Percentiles rank a stretch among this genome's conserved stretches.
phyloP scores from a whole-genome alignment of 2,888 invertebrate genomes.

The Metacarcinus magister region DNA sequence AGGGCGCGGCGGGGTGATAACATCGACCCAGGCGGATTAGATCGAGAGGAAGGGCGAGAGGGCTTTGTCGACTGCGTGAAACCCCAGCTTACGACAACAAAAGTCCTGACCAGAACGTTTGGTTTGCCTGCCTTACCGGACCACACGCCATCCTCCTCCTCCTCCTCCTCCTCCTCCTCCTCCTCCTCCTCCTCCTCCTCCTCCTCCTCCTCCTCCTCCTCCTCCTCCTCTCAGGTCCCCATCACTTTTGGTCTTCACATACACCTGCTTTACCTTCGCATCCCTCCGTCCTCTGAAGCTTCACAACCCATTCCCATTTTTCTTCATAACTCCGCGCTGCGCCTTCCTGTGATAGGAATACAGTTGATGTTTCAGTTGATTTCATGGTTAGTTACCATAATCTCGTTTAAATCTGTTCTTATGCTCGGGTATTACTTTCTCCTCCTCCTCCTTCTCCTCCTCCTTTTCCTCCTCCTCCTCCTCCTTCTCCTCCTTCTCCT shows the following conservation, averaged over 20 bases:
- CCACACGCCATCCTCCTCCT: conserved; percentile 52
- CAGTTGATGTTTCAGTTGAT: conserved; percentile 31
- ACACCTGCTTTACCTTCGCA: background rate
- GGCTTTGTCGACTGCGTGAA: conserved; percentile 66
- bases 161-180: background rate
- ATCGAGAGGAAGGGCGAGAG: conserved; percentile 63
- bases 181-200: background rate
- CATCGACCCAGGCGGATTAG: conserved; percentile 61
- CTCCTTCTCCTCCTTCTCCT: background rate
- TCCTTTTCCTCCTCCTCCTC: background rate
- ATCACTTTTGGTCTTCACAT: background rate
- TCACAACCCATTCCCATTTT: background rate
- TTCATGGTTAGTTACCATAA: conserved; percentile 34
- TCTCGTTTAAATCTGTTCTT: conserved; percentile 35
- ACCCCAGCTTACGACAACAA: conserved; percentile 66
- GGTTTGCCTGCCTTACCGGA: conserved; percentile 37
- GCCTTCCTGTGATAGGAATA: background rate
- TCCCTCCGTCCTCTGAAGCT: background rate
- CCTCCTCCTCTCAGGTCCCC: background rate
- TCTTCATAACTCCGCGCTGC: background rate
- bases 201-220: background rate
- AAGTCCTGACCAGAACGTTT: conserved; percentile 63
- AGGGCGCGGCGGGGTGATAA: conserved; percentile 50
- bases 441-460: background rate
- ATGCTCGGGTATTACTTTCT: background rate